A percentile compares a stretch with the other conserved stretches of the same genome.
Conservation (phyloP, 2,113 vertebrate species). For the Sylvilagus bachmani region DNA sequence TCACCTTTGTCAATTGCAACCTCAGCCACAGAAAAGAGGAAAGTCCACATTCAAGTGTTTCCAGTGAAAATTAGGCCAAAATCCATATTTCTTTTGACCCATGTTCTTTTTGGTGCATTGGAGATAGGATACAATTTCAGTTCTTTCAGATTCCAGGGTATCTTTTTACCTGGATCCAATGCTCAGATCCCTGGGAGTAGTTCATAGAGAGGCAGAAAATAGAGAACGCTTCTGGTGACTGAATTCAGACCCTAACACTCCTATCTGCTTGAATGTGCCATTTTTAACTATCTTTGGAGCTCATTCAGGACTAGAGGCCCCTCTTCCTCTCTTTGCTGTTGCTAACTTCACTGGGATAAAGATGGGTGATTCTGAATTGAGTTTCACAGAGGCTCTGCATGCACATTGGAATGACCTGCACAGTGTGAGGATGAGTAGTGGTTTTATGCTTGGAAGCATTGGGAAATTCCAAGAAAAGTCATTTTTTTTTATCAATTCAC, state of each 20-base stretch:
- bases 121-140: neutral
- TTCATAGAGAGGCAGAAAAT: neutral
- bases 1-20: neutral
- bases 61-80: neutral
- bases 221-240: too few species aligned
- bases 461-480: neutral
- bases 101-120: neutral
- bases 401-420: neutral
- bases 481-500: neutral
- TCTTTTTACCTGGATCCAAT: neutral
- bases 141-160: neutral
- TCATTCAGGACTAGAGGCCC: neutral
- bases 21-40: neutral
- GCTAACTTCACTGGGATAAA: neutral
- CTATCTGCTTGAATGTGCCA: neutral
- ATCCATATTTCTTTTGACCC: conserved; percentile 29
- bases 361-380: neutral
- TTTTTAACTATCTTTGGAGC: neutral
- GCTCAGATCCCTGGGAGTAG: neutral
- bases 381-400: neutral
- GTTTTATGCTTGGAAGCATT: neutral
- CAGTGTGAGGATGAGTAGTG: neutral
- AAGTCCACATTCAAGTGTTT: neutral
- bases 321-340: neutral
- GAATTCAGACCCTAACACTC: neutral